These are phyloP conservation scores for Elachura formosa DNA, from an alignment of 2,113 vertebrate genomes.

Conservation along the genomic window DNA sequence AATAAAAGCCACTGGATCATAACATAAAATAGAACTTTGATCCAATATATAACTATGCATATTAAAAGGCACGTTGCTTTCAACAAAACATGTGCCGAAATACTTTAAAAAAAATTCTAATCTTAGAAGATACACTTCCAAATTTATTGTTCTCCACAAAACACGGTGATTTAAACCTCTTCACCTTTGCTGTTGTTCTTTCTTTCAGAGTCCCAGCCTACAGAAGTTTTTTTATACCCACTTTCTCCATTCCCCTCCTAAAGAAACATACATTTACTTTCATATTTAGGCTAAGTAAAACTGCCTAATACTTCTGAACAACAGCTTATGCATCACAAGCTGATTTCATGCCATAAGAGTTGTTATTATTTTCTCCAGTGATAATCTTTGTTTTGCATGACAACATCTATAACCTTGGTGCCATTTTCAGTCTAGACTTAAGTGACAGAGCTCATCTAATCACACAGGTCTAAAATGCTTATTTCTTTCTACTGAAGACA, in stretches of 20 bases:
- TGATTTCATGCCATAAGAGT: not conserved
- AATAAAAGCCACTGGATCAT: not conserved
- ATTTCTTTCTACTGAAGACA: not conserved
- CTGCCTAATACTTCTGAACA: not conserved
- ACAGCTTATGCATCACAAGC: not conserved
- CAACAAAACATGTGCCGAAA: not conserved
- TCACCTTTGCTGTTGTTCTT: not conserved
- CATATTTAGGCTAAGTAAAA: not conserved
- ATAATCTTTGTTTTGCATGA: not conserved
- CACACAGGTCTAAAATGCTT: not conserved
- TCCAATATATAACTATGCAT: not conserved
- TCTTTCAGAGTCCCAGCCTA: not conserved
- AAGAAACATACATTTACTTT: not conserved
- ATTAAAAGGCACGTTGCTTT: not conserved
- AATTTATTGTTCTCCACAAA: not conserved
- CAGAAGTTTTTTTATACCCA: not conserved
- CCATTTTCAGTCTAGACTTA: not conserved
- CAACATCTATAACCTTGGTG: not conserved
- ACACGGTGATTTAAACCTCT: not conserved
- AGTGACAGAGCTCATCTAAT: not conserved
- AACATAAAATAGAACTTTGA: not conserved
- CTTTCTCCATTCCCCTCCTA: not conserved
- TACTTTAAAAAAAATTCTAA: not conserved
- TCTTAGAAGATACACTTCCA: not conserved
- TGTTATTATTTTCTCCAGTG: not conserved